These are phyloP conservation scores for Poeciliopsis presidionis DNA, from an alignment of 2,797 vertebrate genomes.

Conservation along the genomic window DNA sequence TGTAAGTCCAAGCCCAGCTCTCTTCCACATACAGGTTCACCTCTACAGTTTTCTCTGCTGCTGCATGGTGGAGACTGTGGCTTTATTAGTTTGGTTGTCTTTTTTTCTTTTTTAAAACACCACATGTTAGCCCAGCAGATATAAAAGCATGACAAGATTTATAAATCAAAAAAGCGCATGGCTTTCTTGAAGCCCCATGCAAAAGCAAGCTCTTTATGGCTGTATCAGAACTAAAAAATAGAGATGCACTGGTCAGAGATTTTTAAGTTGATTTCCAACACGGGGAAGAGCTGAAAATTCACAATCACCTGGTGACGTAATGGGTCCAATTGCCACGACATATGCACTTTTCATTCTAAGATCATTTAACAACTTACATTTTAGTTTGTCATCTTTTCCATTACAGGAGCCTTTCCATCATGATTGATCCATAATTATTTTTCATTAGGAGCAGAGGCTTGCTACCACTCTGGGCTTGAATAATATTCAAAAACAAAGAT, in stretches of 20 bases:
- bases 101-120: conserved; percentile 29
- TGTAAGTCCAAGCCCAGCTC: conserved; percentile 89
- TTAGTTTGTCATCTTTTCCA: background rate
- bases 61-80: conserved; percentile 58
- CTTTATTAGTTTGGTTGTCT: conserved; percentile 28
- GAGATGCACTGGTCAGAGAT: background rate
- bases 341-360: background rate
- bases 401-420: background rate
- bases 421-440: background rate
- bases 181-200: conserved; percentile 11
- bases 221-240: background rate
- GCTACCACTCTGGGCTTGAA: background rate
- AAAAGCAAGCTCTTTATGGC: background rate
- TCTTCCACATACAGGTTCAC: conserved; percentile 48
- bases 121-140: background rate
- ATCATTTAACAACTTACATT: background rate
- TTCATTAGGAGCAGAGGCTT: background rate
- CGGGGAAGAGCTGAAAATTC: background rate
- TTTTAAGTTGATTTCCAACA: background rate
- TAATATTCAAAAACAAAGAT: background rate
- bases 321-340: background rate
- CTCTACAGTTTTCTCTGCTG: conserved; percentile 9
- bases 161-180: conserved; percentile 14
- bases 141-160: conserved; percentile 30
- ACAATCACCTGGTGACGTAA: background rate